Conservation (phyloP, 1,140 invertebrate species). For the Eciton burchellii region DNA sequence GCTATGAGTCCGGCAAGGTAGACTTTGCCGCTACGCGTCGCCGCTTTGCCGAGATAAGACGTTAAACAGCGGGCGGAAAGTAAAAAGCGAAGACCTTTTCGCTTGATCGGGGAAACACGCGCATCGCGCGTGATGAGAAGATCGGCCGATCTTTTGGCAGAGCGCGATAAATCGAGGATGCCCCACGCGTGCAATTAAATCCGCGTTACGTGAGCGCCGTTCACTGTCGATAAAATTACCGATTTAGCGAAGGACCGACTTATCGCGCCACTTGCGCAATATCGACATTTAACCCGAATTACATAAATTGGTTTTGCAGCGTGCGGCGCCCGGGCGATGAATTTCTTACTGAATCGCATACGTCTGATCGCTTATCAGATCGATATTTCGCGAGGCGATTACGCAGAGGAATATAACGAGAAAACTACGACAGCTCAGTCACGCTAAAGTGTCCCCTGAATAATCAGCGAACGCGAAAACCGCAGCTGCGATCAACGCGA, state of each 20-base stretch:
- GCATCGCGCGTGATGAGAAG: no score
- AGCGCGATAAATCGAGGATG: no score
- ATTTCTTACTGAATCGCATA: neutral
- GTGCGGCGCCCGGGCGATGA: neutral
- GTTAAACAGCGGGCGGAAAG: conserved; percentile 22
- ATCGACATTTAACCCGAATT: conserved; percentile 15
- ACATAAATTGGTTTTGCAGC: conserved; percentile 24
- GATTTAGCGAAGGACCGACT: neutral
- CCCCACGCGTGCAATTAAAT: no score
- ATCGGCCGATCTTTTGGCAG: neutral
- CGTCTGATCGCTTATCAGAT: neutral
- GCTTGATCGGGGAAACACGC: conserved; percentile 28
- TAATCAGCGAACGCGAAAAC: neutral
- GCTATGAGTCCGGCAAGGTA: conserved; percentile 5
- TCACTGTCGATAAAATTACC: conserved; percentile 11
- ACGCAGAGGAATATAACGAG: neutral
- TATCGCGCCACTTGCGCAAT: conserved; percentile 9
- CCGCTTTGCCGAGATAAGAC: conserved; percentile 39
- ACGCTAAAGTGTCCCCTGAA: neutral
- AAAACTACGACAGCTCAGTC: neutral
- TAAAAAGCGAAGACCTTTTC: conserved; percentile 52
- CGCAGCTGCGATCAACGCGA: neutral
- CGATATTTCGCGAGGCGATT: neutral
- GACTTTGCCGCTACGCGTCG: conserved; percentile 28
- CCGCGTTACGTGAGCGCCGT: conserved; percentile 20